Base-by-base conservation (phyloP, 2,113 vertebrate genomes). In the Menura novaehollandiae region DNA sequence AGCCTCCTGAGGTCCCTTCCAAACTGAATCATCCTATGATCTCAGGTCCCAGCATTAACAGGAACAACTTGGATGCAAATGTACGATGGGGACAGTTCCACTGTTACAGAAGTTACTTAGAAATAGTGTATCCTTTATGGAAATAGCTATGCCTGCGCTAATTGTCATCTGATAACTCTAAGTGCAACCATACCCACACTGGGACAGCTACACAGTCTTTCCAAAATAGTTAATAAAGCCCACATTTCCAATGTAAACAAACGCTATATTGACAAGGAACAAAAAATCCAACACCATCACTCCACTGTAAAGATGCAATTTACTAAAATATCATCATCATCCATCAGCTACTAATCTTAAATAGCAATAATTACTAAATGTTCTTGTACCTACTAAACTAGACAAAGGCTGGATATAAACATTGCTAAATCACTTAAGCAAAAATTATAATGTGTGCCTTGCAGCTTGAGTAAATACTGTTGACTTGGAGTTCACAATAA, bases 281-380 rank as follows among this genome's bases (percentile, higher is more conserved):
- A 75, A 76, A 82, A 68, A 75, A 3, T 2, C 3, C 24, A 78
- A 3, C 32, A 82, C 26, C n/a, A 56, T 77, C 37, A 51, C 30
- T 91, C 20, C 22, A 19, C 56, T 89, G 28, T 47, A 80, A 88
- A 83, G 52, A 78, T 63, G 16, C 11, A 80, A 74, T 85, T 95
- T 91, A 51, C 33, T 85, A 71, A 94, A 94, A 84, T 86, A n/a
- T 27, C 44, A 28, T 90, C 74, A 93, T 72, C 80, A 88, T 92
- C 72, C 75, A 77, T 96, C 88, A 91, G 51, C 79, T 49, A 52
- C 62, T 91, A 75, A 82, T 89, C 82, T 92, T 86, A 96, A 91
- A 63, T 68, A 93, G 24, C 59, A 96, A 77, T 84, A 93, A 88
- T 83, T 86, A 59, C 60, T 71, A 59, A 77, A 83, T 92, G 71